Conservation (phyloP, 2,113 vertebrate genomes). For the Reinhardtius hippoglossoides region DNA sequence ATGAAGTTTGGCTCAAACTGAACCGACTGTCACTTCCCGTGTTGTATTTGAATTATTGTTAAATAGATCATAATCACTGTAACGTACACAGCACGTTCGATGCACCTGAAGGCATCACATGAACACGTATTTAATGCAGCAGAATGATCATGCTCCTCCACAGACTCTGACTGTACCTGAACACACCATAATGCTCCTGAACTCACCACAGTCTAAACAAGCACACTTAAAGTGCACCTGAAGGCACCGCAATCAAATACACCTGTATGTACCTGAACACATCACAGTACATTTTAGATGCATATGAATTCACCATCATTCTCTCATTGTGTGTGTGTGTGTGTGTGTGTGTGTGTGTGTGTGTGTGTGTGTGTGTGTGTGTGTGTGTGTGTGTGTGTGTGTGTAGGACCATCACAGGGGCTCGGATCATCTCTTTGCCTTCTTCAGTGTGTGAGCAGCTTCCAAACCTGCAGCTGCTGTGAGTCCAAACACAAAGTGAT, state of each 20-base stretch:
- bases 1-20: not conserved
- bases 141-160: too few species aligned
- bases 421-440: conserved; percentile 90
- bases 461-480: conserved; percentile 93
- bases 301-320: too few species aligned
- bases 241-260: too few species aligned
- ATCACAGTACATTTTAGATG: not conserved
- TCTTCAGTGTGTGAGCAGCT: conserved; percentile 88
- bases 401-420: conserved; percentile 91
- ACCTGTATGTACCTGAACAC: not conserved
- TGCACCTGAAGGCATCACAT: not conserved
- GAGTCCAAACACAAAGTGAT: conserved; percentile 65
- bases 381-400: conserved; percentile 13
- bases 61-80: too few species aligned
- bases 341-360: not conserved
- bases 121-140: too few species aligned
- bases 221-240: too few species aligned
- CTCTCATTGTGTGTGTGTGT: too few species aligned
- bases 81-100: not conserved
- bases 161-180: too few species aligned
- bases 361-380: not conserved
- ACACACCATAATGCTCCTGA: too few species aligned
- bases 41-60: too few species aligned
- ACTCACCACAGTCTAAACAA: too few species aligned
- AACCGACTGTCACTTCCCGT: not conserved